A percentile compares a stretch with the other conserved stretches of the same genome.
Conservation (phyloP, 2,888 invertebrate species). For the Oeneis ivallda region DNA sequence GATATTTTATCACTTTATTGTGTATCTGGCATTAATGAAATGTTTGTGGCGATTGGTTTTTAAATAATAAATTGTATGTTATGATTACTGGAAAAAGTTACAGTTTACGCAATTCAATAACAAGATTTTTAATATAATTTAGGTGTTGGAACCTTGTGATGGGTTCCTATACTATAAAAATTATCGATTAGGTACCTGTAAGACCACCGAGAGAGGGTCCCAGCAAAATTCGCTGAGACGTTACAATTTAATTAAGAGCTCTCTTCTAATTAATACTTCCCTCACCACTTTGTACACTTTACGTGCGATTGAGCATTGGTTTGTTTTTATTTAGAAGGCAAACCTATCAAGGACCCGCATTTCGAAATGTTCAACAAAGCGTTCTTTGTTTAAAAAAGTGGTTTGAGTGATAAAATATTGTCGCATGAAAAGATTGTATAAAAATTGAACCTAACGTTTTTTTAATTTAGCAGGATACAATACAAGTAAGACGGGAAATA, state of each 20-base stretch:
- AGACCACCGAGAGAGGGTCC: conserved; percentile 63
- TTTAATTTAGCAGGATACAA: background rate
- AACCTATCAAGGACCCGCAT: conserved; percentile 25
- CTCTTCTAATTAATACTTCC: conserved; percentile 64
- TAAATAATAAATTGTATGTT: no score
- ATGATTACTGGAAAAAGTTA: no score
- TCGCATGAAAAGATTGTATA: conserved; percentile 5
- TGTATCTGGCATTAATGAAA: no score
- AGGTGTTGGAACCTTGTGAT: conserved; percentile 14
- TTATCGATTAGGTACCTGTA: conserved; percentile 46
- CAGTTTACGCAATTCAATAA: background rate
- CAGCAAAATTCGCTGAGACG: conserved; percentile 73
- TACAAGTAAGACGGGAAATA: background rate
- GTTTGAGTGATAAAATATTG: background rate
- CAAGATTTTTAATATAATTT: background rate
- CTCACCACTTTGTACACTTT: conserved; percentile 47
- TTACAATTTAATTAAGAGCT: conserved; percentile 76
- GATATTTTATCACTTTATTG: no score
- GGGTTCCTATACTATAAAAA: conserved; percentile 53
- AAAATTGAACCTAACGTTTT: background rate
- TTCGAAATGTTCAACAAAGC: conserved; percentile 31
- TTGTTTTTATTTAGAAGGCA: conserved; percentile 42
- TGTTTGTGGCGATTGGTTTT: no score
- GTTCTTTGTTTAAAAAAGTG: conserved; percentile 17
- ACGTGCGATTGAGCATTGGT: conserved; percentile 52